These are phyloP conservation scores for Homarus americanus DNA, from an alignment of 1,140 invertebrate species.

Conservation along the genomic window DNA sequence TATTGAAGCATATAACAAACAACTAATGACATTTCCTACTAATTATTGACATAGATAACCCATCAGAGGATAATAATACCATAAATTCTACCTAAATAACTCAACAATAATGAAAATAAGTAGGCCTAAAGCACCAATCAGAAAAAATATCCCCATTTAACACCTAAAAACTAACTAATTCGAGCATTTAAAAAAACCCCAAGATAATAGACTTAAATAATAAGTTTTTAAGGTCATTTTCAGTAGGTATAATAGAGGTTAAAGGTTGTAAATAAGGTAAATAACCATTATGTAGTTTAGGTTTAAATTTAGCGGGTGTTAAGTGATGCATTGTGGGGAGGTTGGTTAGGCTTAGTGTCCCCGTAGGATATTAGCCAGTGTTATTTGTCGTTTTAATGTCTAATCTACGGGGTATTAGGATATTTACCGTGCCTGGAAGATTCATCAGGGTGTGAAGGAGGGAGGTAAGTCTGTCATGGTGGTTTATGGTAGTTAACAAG, in stretches of 20 bases:
- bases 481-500: not conserved
- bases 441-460: slow-evolving; percentile 43
- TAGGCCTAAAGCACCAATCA: slow-evolving; percentile 8
- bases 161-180: too few species aligned
- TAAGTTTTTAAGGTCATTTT: too few species aligned
- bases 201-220: too few species aligned
- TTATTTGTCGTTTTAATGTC: slow-evolving; percentile 59
- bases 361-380: slow-evolving; percentile 1
- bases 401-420: slow-evolving; percentile 7
- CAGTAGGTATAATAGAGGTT: too few species aligned
- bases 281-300: not conserved
- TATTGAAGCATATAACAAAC: not conserved
- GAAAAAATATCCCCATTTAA: not conserved
- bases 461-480: slow-evolving; percentile 32
- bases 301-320: slow-evolving; percentile 25
- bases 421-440: not conserved
- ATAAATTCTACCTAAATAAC: not conserved
- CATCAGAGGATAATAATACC: not conserved
- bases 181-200: too few species aligned
- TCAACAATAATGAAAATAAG: not conserved
- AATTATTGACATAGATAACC: not conserved
- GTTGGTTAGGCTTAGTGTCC: slow-evolving; percentile 59
- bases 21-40: too few species aligned
- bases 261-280: too few species aligned
- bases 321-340: slow-evolving; percentile 55